Evolutionary conservation across 2,797 vertebrate species (phyloP), one percentile per base, ranked within the genome.

Genomic region (Gallinago stenura): DNA sequence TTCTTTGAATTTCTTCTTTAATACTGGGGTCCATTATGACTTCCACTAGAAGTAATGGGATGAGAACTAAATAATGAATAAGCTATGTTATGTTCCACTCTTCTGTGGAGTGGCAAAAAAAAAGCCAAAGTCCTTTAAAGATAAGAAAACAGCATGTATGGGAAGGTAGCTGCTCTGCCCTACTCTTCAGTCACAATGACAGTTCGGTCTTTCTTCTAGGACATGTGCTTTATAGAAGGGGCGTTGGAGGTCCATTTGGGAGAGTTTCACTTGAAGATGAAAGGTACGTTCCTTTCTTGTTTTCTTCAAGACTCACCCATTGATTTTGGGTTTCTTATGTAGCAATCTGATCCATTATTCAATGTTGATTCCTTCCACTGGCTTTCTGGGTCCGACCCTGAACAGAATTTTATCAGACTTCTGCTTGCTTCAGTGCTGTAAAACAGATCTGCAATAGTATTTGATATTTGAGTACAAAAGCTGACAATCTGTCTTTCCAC

Each of bases 201-300:
- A 87, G 20, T 43, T 87, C 10, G 56, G 56, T 41, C 28, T 86
- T 81, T 78, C 93, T 97, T 97, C 45, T 91, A 99, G 99, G 99
- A 99, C 96, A 99, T 99, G 99, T 99, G 98, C 70, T 96, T 98
- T 16, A 99, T 99, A 93, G 99, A 99, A 92, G 99, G 98, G 51
- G 99, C 99, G 1, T 79, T 99, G 88, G 99, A 99, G 89, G 98
- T 99, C 57, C 98, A 99, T 88, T 93, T 99, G 78, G 99, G 99
- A 69, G 99, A 99, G 96, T 99, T 99, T n/a, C 98, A 99, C 17
- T 96, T 99, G 96, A 99, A 98, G 97, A 99, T 99, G 99, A 99
- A 99, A 98, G 99, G 99, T 99, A 91, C 1, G 80, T 15, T 62
- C 46, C 41, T 51, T 11, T 48, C n/a, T 73, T 37, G 3, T n/a